Evolutionary conservation across 2,113 vertebrate species (phyloP).

Genomic region (Melospiza melodia): DNA sequence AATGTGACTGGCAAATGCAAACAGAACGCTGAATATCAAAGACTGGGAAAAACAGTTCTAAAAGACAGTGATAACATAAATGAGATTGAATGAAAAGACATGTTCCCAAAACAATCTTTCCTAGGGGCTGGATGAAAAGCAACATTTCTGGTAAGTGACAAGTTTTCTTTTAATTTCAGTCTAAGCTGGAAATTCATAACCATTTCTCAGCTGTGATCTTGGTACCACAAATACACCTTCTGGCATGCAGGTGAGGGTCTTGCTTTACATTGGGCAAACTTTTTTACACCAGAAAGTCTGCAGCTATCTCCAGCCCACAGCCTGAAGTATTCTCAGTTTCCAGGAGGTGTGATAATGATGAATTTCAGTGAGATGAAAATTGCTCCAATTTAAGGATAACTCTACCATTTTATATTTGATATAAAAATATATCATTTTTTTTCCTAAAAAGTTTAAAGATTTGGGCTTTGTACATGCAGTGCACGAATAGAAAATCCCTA

Average conservation of each 20-base stretch:
- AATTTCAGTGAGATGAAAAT: conserved; percentile 8
- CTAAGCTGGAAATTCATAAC: not conserved
- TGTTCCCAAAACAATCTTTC: not conserved
- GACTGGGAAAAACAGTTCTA: not conserved
- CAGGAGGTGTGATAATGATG: not conserved
- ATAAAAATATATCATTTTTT: not conserved
- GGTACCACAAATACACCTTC: not conserved
- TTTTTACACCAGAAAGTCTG: not conserved
- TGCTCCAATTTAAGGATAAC: not conserved
- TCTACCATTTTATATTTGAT: not conserved
- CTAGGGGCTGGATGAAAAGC: not conserved
- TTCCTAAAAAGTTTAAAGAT: not conserved
- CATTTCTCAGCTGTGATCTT: not conserved
- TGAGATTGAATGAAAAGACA: not conserved
- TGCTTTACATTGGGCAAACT: not conserved
- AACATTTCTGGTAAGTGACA: not conserved
- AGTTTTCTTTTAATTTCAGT: not conserved
- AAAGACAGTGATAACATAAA: not conserved
- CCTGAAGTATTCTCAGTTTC: not conserved
- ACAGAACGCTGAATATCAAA: not conserved
- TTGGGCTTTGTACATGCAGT: not conserved
- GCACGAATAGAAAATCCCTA: not conserved
- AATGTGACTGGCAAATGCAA: not conserved
- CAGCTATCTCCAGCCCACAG: not conserved
- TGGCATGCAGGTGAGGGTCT: not conserved